Base-by-base conservation (phyloP, 2,888 invertebrate genomes). In the Heliconius ethilla region DNA sequence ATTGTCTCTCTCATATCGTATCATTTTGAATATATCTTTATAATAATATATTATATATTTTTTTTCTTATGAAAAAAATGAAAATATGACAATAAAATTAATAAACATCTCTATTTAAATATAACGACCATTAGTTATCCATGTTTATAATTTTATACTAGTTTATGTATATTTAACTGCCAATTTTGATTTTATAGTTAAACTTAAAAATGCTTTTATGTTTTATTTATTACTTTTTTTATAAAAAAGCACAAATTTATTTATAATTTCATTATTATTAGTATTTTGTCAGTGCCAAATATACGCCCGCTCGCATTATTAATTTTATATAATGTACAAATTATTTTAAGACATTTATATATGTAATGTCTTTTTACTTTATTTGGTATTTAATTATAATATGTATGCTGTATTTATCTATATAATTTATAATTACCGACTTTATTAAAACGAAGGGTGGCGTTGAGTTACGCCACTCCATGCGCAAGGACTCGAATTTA, bases 271-370 rank as follows among this genome's bases (percentile, higher is more conserved):
- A 22, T 70, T 55, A 18, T n/a, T n/a, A n/a, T 22, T 29, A 51
- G 37, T 45, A 51, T 25, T 51, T 67, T 59, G 22, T 73, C 40
- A 65, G 78, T 78, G 75, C 78, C 70, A 78, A 70, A 70, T 78
- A 37, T 67, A 22, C 25, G 29, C 22, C 13, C 10, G 25, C 3
- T 37, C 51, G 9, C 33, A 55, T 59, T 70, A 37, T 63, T 63
- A 66, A 27, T 74, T 77, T 75, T 51, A 63, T 78, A 40, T 40
- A 63, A 59, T 72, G 78, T 78, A 78, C 70, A 78, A 78, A 78
- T 70, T 75, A 72, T 51, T 70, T 27, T 55, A 72, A 74, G 29
- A 18, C 3, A 29, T 70, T 18, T 59, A n/a, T n/a, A 59, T 59
- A 59, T n/a, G 25, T 18, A n/a, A 33, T 73, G n/a, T 73, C 6